phyloP scores from a whole-genome alignment of 2,797 vertebrate genomes.

The Galago senegalensis region DNA sequence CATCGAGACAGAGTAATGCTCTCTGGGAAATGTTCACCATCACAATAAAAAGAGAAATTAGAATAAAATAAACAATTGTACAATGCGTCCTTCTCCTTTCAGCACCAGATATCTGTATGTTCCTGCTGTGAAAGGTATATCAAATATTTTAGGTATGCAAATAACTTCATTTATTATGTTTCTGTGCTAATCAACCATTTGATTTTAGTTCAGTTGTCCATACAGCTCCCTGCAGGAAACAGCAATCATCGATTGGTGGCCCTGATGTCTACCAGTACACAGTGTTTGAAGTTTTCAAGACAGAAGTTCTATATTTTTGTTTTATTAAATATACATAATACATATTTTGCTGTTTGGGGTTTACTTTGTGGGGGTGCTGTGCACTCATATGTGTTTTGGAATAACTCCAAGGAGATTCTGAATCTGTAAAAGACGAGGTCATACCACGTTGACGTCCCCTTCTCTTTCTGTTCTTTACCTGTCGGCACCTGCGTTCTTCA shows the following conservation, averaged over 20 bases:
- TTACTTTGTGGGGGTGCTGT: background rate
- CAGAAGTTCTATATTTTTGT: background rate
- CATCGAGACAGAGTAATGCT: background rate
- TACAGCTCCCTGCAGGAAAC: background rate
- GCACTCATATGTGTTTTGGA: accelerated
- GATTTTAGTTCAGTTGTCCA: background rate
- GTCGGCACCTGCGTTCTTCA: background rate
- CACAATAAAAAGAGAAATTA: background rate
- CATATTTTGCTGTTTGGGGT: background rate
- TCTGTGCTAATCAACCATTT: background rate
- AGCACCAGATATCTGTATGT: background rate
- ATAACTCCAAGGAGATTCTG: background rate
- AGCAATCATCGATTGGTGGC: background rate
- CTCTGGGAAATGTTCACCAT: background rate
- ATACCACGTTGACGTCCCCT: background rate
- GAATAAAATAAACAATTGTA: background rate
- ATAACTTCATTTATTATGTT: background rate
- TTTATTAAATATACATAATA: background rate
- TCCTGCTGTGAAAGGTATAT: background rate
- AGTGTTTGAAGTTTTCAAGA: background rate
- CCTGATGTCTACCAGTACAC: background rate
- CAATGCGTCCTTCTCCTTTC: background rate
- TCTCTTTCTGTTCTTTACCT: background rate
- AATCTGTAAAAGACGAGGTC: background rate
- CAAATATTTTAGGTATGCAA: background rate